Evolutionary conservation across 2,888 invertebrate species (phyloP).

Genomic region (Tortrix viridana): DNA sequence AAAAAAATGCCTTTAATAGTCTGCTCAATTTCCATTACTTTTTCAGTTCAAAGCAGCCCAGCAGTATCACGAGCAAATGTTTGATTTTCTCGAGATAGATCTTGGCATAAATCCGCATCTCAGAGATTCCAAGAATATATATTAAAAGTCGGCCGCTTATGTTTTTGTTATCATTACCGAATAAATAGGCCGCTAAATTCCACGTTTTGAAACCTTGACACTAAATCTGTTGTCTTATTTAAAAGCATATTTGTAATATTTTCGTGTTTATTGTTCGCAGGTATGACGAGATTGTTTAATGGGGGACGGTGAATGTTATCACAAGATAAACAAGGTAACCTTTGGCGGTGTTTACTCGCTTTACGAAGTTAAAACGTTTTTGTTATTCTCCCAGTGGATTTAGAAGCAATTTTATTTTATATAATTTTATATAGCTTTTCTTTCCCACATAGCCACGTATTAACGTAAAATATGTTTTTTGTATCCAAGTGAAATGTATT

Average conservation of each 20-base stretch:
- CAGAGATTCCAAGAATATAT: conserved; percentile 4
- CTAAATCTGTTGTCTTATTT: conserved; percentile 17
- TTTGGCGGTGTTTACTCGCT: neutral
- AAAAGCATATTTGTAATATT: conserved; percentile 10
- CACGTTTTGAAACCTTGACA: conserved; percentile 15
- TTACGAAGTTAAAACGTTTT: neutral
- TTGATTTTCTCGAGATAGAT: no score
- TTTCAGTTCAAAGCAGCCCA: no score
- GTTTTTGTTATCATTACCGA: conserved; percentile 6
- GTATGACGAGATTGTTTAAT: conserved; percentile 25
- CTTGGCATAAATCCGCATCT: conserved; percentile 4
- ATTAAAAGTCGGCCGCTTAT: neutral
- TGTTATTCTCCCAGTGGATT: neutral
- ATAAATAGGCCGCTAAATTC: conserved; percentile 15
- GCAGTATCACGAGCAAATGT: no score
- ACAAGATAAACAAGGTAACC: conserved; percentile 16
- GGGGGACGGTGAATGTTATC: conserved; percentile 15
- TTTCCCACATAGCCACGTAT: neutral
- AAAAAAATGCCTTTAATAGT: no score
- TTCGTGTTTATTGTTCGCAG: conserved; percentile 32
- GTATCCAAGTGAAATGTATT: neutral
- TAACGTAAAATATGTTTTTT: neutral
- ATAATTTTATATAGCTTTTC: neutral
- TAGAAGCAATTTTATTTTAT: neutral
- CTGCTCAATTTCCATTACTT: no score